phyloP scores from a whole-genome alignment of 2,113 vertebrate genomes.

The Pogona vitticeps region DNA sequence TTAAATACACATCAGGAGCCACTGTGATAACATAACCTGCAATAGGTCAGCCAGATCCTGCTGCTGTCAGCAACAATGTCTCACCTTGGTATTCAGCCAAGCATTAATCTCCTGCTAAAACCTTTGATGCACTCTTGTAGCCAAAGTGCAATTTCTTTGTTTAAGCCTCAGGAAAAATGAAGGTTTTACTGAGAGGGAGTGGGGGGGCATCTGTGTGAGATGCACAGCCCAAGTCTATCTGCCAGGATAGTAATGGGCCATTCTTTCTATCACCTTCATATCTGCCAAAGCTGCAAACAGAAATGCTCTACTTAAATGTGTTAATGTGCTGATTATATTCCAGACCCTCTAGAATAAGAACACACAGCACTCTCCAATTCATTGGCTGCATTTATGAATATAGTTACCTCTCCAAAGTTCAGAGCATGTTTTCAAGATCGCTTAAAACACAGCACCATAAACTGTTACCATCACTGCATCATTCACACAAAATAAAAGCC shows the following conservation, averaged over 20 bases:
- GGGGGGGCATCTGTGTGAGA: not conserved
- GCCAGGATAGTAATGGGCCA: not conserved
- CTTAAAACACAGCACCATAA: not conserved
- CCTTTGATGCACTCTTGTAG: not conserved
- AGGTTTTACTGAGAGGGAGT: not conserved
- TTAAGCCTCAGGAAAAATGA: conserved; percentile 25
- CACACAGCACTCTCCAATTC: not conserved
- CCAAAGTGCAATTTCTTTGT: conserved; percentile 16
- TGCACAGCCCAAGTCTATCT: not conserved
- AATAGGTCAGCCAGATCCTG: conserved; percentile 14
- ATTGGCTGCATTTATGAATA: not conserved
- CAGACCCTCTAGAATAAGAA: not conserved
- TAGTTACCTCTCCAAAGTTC: not conserved
- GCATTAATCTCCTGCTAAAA: conserved; percentile 17
- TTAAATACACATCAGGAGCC: conserved; percentile 39
- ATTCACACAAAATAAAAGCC: not conserved
- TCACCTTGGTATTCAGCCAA: conserved; percentile 9
- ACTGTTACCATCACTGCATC: not conserved
- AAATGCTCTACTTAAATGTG: not conserved
- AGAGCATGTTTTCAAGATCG: not conserved
- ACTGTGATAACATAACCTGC: not conserved
- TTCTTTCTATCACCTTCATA: not conserved
- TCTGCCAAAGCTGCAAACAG: not conserved
- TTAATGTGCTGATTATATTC: not conserved
- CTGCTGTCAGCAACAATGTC: conserved; percentile 9